phyloP scores from a whole-genome alignment of 2,113 vertebrate genomes.

The Trichomycterus rosablanca region DNA sequence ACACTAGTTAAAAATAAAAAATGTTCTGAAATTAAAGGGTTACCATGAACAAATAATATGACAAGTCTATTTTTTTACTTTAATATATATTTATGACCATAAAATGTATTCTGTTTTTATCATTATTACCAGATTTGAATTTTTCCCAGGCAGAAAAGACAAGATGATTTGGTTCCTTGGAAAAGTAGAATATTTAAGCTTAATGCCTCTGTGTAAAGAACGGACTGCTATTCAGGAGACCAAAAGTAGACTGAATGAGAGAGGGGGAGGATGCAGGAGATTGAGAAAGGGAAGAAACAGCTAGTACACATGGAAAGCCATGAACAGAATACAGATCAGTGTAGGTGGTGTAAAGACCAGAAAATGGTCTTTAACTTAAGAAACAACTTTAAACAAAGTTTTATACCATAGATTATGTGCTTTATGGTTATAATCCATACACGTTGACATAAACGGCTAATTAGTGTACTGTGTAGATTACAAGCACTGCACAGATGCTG shows the following conservation, averaged over 20 bases:
- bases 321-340: constrained; percentile 38
- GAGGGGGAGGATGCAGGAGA: constrained; percentile 25
- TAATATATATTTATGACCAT: not conserved
- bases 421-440: constrained; percentile 45
- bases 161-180: constrained; percentile 41
- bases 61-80: not conserved
- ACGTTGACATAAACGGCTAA: constrained; percentile 43
- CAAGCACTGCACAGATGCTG: constrained; percentile 32
- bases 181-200: constrained; percentile 40
- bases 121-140: not conserved
- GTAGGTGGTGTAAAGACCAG: constrained; percentile 32
- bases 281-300: not conserved
- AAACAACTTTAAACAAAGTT: constrained; percentile 38
- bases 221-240: constrained; percentile 41
- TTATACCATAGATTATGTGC: constrained; percentile 35
- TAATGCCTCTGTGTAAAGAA: constrained; percentile 42
- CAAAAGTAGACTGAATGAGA: constrained; percentile 23
- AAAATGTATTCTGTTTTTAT: not conserved
- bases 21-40: not conserved
- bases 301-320: constrained; percentile 23
- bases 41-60: not conserved
- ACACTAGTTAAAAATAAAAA: not conserved
- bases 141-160: constrained; percentile 18
- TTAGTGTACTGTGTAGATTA: constrained; percentile 43
- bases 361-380: constrained; percentile 39